Percentiles rank a stretch among this genome's conserved stretches.
These are phyloP conservation scores for Euproctis similis DNA, from an alignment of 2,888 invertebrate genomes.

Conservation along the genomic window DNA sequence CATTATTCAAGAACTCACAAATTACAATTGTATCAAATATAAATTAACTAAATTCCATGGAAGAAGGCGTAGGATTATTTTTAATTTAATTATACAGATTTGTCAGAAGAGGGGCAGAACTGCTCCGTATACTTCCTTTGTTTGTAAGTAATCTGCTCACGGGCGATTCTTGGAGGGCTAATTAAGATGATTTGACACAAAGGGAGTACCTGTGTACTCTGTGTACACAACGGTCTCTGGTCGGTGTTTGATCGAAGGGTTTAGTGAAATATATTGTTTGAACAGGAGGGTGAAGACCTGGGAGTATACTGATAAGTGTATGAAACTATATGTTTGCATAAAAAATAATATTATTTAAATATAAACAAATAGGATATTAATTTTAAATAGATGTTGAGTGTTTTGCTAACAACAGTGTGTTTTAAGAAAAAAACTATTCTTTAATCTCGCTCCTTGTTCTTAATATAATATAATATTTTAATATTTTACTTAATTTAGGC, in stretches of 20 bases:
- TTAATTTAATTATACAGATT: slow-evolving; percentile 24
- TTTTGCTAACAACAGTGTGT: too few relatives aligned
- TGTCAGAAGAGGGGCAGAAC: slow-evolving; percentile 18
- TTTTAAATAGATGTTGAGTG: too few relatives aligned
- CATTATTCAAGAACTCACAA: slow-evolving; percentile 8
- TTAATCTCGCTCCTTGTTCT: too few relatives aligned
- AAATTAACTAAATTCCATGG: slow-evolving; percentile 15
- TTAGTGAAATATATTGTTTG: slow-evolving; percentile 4
- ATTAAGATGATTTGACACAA: slow-evolving; percentile 21
- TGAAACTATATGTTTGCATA: too few relatives aligned
- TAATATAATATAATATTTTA: too few relatives aligned
- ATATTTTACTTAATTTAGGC: too few relatives aligned
- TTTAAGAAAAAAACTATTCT: too few relatives aligned
- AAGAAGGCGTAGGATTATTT: slow-evolving; percentile 20
- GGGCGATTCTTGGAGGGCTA: slow-evolving; percentile 17
- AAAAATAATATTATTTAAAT: too few relatives aligned
- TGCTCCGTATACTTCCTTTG: slow-evolving; percentile 17
- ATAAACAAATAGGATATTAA: too few relatives aligned
- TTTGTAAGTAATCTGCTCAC: slow-evolving; percentile 25
- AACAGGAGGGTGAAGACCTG: neutral
- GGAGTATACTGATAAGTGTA: too few relatives aligned
- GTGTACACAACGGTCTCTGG: slow-evolving; percentile 5
- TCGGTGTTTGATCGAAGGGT: slow-evolving; percentile 13
- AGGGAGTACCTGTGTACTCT: slow-evolving; percentile 7
- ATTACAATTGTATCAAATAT: slow-evolving; percentile 18